phyloP scores from a whole-genome alignment of 2,888 invertebrate genomes.

The Synergus japonicus region DNA sequence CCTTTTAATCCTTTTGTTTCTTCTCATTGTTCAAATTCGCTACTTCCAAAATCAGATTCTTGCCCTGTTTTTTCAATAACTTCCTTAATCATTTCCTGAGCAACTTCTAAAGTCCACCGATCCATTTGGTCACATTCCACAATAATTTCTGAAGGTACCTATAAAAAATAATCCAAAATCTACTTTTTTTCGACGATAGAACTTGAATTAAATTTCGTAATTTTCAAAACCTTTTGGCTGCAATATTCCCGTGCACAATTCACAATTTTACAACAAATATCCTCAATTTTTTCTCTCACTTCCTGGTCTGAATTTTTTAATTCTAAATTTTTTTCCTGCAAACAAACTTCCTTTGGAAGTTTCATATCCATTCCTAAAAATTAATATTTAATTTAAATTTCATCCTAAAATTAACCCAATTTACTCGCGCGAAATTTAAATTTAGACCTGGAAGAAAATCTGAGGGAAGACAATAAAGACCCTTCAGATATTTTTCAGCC shows the following conservation, averaged over 20 bases:
- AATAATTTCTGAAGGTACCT: background rate
- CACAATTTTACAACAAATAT: background rate
- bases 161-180: background rate
- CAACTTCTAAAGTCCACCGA: background rate
- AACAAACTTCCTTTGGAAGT: background rate
- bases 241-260: background rate
- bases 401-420: background rate
- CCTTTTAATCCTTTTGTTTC: background rate
- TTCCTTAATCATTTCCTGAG: background rate
- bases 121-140: background rate
- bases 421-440: background rate
- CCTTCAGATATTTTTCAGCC: conserved; percentile 55
- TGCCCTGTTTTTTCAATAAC: background rate
- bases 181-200: background rate
- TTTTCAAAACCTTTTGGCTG: background rate
- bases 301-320: background rate
- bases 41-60: background rate
- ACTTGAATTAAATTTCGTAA: background rate
- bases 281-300: background rate
- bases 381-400: background rate
- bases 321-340: background rate
- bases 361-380: background rate
- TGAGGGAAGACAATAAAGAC: conserved; percentile 55
- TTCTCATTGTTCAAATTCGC: background rate
- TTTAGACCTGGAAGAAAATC: conserved; percentile 16